phyloP scores from a whole-genome alignment of 2,797 vertebrate species.

The Sebastes dallii region DNA sequence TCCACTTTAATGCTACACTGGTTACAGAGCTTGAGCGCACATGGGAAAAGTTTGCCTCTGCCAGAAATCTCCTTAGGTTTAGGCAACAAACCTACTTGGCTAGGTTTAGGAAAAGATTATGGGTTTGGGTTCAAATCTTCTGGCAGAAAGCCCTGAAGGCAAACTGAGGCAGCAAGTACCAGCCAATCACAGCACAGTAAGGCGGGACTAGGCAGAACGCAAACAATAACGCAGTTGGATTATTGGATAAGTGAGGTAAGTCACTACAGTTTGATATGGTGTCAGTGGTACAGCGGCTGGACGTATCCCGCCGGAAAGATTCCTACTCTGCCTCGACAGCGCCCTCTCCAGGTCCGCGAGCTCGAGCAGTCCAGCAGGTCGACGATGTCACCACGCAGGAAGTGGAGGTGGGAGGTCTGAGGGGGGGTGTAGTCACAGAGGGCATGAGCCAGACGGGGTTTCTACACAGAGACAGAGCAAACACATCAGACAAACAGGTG shows the following conservation, averaged over 20 bases:
- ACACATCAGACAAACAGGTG: constrained; percentile 7
- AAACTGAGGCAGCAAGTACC: too few species aligned
- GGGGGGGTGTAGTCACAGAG: constrained; percentile 80
- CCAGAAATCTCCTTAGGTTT: too few species aligned
- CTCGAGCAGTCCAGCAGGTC: constrained; percentile 85
- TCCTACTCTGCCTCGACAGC: constrained; percentile 79
- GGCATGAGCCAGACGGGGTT: constrained; percentile 68
- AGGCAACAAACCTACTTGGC: too few species aligned
- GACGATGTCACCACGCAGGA: constrained; percentile 86
- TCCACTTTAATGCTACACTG: too few species aligned
- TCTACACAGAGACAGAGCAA: constrained; percentile 51
- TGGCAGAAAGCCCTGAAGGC: too few species aligned
- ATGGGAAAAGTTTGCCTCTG: too few species aligned
- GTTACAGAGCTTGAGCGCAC: too few species aligned
- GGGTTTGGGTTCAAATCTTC: too few species aligned
- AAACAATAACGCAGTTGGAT: not conserved
- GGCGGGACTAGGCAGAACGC: too few species aligned
- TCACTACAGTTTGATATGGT: constrained; percentile 1
- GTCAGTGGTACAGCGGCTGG: constrained; percentile 75
- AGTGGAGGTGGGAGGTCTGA: constrained; percentile 82
- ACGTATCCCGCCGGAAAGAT: constrained; percentile 87
- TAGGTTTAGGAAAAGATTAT: too few species aligned
- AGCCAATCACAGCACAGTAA: too few species aligned
- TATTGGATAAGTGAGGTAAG: not conserved
- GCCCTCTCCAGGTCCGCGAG: constrained; percentile 86